Evolutionary conservation across 2,797 vertebrate species (phyloP), one percentile per base, ranked within the genome.

Genomic region (Myripristis jacobus): DNA sequence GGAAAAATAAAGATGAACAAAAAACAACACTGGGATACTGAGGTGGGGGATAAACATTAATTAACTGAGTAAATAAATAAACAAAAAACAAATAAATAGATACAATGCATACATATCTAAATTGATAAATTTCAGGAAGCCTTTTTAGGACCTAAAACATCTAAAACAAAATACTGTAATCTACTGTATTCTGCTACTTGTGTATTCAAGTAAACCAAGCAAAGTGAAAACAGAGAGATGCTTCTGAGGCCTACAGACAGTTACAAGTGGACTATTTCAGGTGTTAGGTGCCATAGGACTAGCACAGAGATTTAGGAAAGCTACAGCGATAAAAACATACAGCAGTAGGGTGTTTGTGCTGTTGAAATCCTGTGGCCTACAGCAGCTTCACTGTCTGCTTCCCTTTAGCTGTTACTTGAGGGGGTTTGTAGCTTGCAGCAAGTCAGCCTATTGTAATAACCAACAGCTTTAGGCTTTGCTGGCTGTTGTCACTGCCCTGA

Each of bases 401-500:
- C 85, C 73, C 89, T 89, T 92, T 86, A 86, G 72, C 83, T 81
- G 87, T 90, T 81, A 90, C 90, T 92, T 86, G 69, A 65, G 88
- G 88, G 81, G 77, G 63, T 85, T 84, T 88, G 80, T 89, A 82
- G 90, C 93, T 92, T 56, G 73, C 75, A 92, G 93, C 88, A 77
- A 90, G 83, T 83, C 72, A 88, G 79, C 69, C 76, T 73, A 87
- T 90, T 87, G 79, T 80, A 89, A 89, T 88, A 93, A 93, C 88
- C 90, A 92, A 91, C 89, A 92, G 90, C 93, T 90, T 79, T 68
- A 77, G 91, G 92, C 86, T 77, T 87, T 63, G 60, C 88, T 80
- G 73, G 81, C 78, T 88, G 88, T 79, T 85, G 73, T 77, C 78
- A 68, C 70, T 81, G 79, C 74, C 76, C 79, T 79, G 55, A 67